Conservation (phyloP, 2,888 invertebrate species). For the Piscicola geometra region DNA sequence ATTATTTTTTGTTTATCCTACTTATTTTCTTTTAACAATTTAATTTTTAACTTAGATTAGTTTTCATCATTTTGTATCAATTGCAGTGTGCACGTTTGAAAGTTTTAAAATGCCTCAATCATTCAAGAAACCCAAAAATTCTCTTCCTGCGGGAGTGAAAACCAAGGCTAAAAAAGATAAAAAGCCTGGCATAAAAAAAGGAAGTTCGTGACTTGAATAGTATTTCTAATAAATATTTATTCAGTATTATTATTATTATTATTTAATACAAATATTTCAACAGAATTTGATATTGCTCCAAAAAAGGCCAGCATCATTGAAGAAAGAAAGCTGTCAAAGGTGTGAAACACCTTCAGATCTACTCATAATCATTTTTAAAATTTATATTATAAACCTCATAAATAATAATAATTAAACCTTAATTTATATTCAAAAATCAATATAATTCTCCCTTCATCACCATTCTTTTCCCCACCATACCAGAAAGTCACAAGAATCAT, state of each 20-base stretch:
- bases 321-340: conserved; percentile 20
- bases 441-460: no score
- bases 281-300: conserved; percentile 27
- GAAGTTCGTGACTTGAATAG: not conserved
- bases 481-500: conserved; percentile 27
- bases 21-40: not conserved
- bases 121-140: conserved; percentile 19
- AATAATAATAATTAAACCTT: no score
- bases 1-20: not conserved
- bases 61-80: not conserved
- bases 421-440: no score
- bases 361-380: not conserved
- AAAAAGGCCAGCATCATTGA: conserved; percentile 23
- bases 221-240: not conserved
- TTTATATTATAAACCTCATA: no score
- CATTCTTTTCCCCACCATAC: not conserved
- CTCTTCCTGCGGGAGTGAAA: conserved; percentile 11
- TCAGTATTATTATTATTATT: no score
- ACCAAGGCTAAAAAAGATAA: conserved; percentile 16
- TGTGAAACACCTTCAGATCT: not conserved
- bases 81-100: not conserved
- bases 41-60: not conserved
- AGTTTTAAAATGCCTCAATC: conserved; percentile 23
- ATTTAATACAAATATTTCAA: no score
- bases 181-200: conserved; percentile 17